These are phyloP conservation scores for Siniperca chuatsi DNA, from an alignment of 2,113 vertebrate species.

Conservation along the genomic window DNA sequence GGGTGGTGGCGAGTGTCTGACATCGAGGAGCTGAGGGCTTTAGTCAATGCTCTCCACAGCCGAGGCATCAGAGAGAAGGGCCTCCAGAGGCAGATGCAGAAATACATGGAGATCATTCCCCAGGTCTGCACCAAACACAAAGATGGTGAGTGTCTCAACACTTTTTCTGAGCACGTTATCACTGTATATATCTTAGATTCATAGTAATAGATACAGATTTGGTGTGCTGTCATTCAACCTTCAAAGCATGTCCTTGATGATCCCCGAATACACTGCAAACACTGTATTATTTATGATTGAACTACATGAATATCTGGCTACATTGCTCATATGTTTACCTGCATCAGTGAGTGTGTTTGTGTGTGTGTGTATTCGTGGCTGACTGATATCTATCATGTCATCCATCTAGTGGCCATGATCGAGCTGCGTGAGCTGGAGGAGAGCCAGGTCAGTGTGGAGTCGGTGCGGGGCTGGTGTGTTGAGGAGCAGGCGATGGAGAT, in stretches of 20 bases:
- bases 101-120: constrained; percentile 96
- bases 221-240: constrained; percentile 16
- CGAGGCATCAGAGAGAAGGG: constrained; percentile 95
- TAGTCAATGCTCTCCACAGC: constrained; percentile 92
- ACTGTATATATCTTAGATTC: not conserved
- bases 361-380: constrained; percentile 2
- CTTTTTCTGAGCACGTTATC: not conserved
- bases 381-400: constrained; percentile 11
- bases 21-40: constrained; percentile 91
- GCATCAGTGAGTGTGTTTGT: not conserved
- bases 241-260: not conserved
- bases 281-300: constrained; percentile 20
- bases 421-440: constrained; percentile 93
- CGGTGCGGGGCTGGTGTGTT: constrained; percentile 96
- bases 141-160: constrained; percentile 86
- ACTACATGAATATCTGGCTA: not conserved
- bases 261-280: constrained; percentile 22
- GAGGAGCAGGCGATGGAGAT: constrained; percentile 98
- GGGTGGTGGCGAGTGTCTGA: constrained; percentile 98
- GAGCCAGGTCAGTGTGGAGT: constrained; percentile 94
- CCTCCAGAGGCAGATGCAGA: constrained; percentile 97
- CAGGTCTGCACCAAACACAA: constrained; percentile 94
- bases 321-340: constrained; percentile 7
- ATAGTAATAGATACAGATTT: not conserved
- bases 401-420: constrained; percentile 90